phyloP scores from a whole-genome alignment of 1,140 invertebrate species.

The Danaus melanippus region DNA sequence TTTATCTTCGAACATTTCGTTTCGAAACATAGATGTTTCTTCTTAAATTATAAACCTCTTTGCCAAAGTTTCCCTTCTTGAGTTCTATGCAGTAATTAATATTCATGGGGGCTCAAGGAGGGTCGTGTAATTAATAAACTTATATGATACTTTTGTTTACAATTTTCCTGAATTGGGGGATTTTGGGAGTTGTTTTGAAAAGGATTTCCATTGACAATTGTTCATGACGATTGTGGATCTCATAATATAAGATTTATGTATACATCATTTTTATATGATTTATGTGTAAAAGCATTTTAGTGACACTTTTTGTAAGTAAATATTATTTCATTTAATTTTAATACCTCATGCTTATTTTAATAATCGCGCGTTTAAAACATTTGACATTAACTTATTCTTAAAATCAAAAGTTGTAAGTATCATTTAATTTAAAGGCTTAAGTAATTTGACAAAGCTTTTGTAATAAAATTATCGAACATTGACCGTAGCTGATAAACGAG shows the following conservation, averaged over 20 bases:
- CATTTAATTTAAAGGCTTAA: constrained; percentile 64
- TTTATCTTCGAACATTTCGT: constrained; percentile 47
- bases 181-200: constrained; percentile 25
- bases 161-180: constrained; percentile 54
- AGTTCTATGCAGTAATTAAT: constrained; percentile 70
- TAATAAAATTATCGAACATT: constrained; percentile 70
- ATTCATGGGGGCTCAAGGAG: constrained; percentile 66
- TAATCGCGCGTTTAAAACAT: not conserved
- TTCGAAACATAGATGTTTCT: constrained; percentile 56
- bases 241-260: too few species aligned
- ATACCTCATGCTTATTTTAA: too few species aligned
- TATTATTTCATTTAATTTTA: too few species aligned
- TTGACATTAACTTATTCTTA: constrained; percentile 49
- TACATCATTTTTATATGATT: too few species aligned
- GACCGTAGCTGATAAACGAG: constrained; percentile 51
- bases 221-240: too few species aligned
- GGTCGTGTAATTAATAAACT: constrained; percentile 71
- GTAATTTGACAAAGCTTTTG: constrained; percentile 69
- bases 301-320: too few species aligned
- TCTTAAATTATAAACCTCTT: constrained; percentile 72
- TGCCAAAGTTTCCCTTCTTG: constrained; percentile 70
- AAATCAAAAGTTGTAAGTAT: constrained; percentile 55
- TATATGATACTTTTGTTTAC: constrained; percentile 72
- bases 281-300: too few species aligned
- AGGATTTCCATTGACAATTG: too few species aligned